Base-by-base conservation (phyloP, 2,113 vertebrate genomes). In the Bubo bubo region DNA sequence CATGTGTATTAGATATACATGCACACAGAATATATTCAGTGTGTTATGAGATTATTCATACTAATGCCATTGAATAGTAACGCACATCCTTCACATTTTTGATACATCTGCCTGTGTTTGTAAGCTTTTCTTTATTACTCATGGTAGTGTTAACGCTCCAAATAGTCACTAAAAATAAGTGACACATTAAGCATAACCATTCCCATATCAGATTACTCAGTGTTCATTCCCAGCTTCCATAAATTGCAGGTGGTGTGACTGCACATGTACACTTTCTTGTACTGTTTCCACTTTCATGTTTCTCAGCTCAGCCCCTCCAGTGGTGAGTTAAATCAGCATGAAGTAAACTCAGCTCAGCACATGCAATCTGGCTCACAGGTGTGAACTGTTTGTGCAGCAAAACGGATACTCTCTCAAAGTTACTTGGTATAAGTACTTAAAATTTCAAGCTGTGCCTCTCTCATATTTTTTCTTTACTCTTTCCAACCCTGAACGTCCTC, bases 181-280 rank as follows among this genome's bases (percentile, higher is more conserved):
- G 93, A 95, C 96, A 86, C 21, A 22, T 93, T 94, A 37, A 74
- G 91, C 77, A 55, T 86, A 94, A 85, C 87, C 90, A 92, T 76
- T 95, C 86, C 84, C 91, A 93, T 95, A 96, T 94, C 91, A 92
- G 70, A 96, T 95, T 82, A 90, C 93, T 95, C 76, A 53, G 52
- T 95, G 92, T 95, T 91, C 94, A 58, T 89, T 95, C 91, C 63
- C 90, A 93, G 79, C 90, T 91, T 97, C 90, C 90, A 95, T 95
- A 95, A 94, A 90, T 94, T 95, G 86, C 96, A 97, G 93, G 89
- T 96, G 96, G 94, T 94, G 94, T 97, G 91, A 94, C 92, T 95
- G 82, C 79, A 39, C 67, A 81, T 74, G 94, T 89, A 74, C 83
- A 89, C 89, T 75, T 87, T 71, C 86, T 90, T 75, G 71, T 95